Conservation (phyloP, 2,113 vertebrate species). For the Notothenia rossii region DNA sequence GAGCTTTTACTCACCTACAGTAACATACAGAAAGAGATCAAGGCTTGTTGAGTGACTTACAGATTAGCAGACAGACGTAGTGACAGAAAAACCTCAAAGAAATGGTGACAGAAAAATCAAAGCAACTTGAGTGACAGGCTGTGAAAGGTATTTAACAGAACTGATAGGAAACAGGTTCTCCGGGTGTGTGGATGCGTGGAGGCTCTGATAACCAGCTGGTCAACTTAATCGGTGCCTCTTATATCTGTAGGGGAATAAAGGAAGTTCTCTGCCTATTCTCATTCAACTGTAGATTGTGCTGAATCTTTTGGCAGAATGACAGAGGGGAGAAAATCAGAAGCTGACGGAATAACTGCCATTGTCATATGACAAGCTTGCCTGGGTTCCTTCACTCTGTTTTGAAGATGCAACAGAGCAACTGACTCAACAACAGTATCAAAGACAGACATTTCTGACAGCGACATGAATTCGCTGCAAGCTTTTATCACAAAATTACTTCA, state of each 20-base stretch:
- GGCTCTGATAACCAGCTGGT: conserved; percentile 69
- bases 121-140: conserved; percentile 53
- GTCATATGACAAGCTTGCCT: conserved; percentile 41
- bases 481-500: conserved; percentile 49
- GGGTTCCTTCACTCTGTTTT: conserved; percentile 11
- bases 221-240: conserved; percentile 31
- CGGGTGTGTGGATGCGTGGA: conserved; percentile 34
- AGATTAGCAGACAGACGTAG: conserved; percentile 16
- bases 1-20: not conserved
- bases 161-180: conserved; percentile 57
- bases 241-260: conserved; percentile 36
- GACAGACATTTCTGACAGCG: conserved; percentile 43
- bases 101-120: conserved; percentile 52
- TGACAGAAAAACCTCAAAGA: conserved; percentile 43
- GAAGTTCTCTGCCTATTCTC: conserved; percentile 27
- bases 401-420: conserved; percentile 39
- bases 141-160: conserved; percentile 54
- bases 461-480: conserved; percentile 35
- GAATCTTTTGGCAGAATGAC: conserved; percentile 48
- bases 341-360: conserved; percentile 35
- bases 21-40: not conserved
- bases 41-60: conserved; percentile 1
- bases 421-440: conserved; percentile 53
- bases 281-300: conserved; percentile 51
- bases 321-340: conserved; percentile 31